Evolutionary conservation across 2,113 vertebrate species (phyloP).

Genomic region (Anarrhichthys ocellatus): DNA sequence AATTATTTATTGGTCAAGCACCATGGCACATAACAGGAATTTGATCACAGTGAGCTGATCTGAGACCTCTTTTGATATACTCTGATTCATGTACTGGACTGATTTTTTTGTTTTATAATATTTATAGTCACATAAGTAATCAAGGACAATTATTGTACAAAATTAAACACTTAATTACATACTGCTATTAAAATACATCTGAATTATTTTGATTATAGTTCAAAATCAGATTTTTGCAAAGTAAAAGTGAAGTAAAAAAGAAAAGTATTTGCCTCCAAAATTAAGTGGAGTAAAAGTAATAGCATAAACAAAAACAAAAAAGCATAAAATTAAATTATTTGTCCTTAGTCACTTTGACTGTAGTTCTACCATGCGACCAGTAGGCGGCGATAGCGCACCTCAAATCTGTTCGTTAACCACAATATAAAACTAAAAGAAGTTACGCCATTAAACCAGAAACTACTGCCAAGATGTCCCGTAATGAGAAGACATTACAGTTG

Average conservation of each 20-base stretch:
- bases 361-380: background rate
- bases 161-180: background rate
- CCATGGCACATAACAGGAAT: background rate
- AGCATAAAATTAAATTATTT: background rate
- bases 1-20: background rate
- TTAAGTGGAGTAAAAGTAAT: background rate
- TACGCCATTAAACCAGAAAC: background rate
- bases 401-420: background rate
- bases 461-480: background rate
- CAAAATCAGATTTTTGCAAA: background rate
- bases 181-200: too few species aligned
- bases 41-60: background rate
- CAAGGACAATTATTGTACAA: too few species aligned
- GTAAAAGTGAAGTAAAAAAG: too few species aligned
- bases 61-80: background rate
- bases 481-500: background rate
- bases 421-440: constrained; percentile 3
- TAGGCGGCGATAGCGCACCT: constrained; percentile 1
- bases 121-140: background rate
- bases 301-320: background rate
- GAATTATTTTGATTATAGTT: too few species aligned
- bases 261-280: background rate
- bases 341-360: background rate
- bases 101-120: background rate
- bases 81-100: background rate